phyloP scores from a whole-genome alignment of 2,888 invertebrate genomes.

The Ennomos quercinarius region DNA sequence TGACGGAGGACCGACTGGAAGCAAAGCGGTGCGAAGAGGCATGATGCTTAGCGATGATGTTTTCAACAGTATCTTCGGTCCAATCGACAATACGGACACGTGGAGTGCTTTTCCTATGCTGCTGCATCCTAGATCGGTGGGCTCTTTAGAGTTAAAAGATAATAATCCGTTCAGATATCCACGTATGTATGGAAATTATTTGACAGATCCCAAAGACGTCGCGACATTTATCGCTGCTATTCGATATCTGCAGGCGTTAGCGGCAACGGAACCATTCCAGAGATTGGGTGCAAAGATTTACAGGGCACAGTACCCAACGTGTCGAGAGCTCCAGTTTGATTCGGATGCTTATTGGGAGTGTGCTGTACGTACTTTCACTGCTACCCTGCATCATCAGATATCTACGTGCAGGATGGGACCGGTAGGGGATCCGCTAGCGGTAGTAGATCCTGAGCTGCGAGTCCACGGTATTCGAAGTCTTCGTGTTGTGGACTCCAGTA shows the following conservation, averaged over 20 bases:
- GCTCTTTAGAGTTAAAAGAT: conserved; percentile 87
- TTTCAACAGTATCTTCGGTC: conserved; percentile 72
- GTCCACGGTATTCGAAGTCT: conserved; percentile 78
- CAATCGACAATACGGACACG: conserved; percentile 70
- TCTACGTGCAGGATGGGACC: conserved; percentile 89
- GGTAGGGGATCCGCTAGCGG: conserved; percentile 82
- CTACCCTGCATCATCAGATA: conserved; percentile 87
- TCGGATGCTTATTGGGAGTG: conserved; percentile 88
- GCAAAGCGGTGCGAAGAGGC: conserved; percentile 65
- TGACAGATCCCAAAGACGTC: conserved; percentile 86
- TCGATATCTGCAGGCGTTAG: conserved; percentile 76
- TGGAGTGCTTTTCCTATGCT: conserved; percentile 87
- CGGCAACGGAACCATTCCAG: conserved; percentile 80
- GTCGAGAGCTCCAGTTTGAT: conserved; percentile 77
- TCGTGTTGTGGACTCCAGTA: conserved; percentile 83
- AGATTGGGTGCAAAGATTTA: conserved; percentile 81
- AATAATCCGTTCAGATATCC: conserved; percentile 88
- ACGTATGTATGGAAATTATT: conserved; percentile 88
- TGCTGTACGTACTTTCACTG: conserved; percentile 85
- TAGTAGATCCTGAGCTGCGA: conserved; percentile 86
- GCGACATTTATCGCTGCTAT: conserved; percentile 87
- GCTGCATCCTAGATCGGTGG: conserved; percentile 89
- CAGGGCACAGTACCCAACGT: conserved; percentile 86
- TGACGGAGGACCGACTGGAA: conserved; percentile 71
- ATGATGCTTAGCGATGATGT: conserved; percentile 78